Base-by-base conservation (phyloP, 2,888 invertebrate genomes). In the Amorpha juglandis region DNA sequence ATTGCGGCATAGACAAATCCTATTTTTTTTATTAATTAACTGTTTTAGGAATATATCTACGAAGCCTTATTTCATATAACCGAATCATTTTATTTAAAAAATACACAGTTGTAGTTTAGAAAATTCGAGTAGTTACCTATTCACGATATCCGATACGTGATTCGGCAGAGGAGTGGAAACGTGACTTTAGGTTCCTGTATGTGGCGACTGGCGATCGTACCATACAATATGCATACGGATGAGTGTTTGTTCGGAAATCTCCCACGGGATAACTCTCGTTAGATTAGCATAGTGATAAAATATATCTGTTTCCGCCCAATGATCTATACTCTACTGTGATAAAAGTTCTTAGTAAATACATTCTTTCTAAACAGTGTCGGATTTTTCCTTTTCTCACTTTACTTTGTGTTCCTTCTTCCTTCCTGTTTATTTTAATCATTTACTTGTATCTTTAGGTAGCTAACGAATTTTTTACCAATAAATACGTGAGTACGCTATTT, bases 151-250 rank as follows among this genome's bases (percentile, higher is more conserved):
- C 27, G 27, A 27, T 3, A 27, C 27, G 2, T 58, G 11, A 42
- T 58, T 42, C 38, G 58, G 38, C 38, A 58, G 55, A 38, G 38
- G 38, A 58, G 38, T 58, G 58, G 38, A 58, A 19, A 42, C 58
- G 19, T 58, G 58, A 42, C 42, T 38, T 35, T 55, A 19, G 19
- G 19, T 42, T 58, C 42, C 58, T 58, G 42, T 42, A 38, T 12
- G 42, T 58, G 35, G 27, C 27, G 27, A 27, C 27, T 27, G 27
- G 38, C 58, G 58, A 58, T 42, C 38, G 19, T 38, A 42, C 19
- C 58, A 19, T 19, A 38, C n/a, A 38, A 42, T 58, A 19, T 42
- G 42, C 38, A 58, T 19, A 42, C 58, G 58, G 16, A 38, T 58
- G 58, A 50, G 50, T 50, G 27, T 27, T 48, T 50, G 8, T 19